Evolutionary conservation across 2,797 vertebrate genomes (phyloP), one percentile per base, ranked within the genome.

Genomic region (Saxicola maurus): DNA sequence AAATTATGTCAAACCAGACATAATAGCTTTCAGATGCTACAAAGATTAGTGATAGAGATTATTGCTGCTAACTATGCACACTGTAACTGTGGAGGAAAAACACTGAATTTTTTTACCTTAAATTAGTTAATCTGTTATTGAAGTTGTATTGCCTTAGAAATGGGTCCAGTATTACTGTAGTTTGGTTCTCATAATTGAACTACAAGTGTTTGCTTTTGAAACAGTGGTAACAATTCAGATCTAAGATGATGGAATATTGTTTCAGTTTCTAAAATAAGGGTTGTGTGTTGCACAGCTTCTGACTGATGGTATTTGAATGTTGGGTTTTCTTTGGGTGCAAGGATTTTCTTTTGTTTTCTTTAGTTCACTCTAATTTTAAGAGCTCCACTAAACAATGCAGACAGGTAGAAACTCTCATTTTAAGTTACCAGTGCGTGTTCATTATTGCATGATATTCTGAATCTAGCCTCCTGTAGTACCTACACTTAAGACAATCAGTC

Each of bases 261-360:
- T 83, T 60, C 30, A 51, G 7, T 80, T 89, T 90, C 25, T 59
- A 4, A 45, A 7, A 7, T 42, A 76, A 64, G 19, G 17, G 40
- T 80, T 42, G 14, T 37, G 28, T 62, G 8, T 59, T 66, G 13
- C 49, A 62, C 25, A 65, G 30, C 38, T 77, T 90, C 53, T 85
- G 53, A 61, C 42, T 60, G 68, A 38, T 21, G 10, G 8, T 65
- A 37, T 71, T 85, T 66, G 48, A 82, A 48, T 0, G 0, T 7
- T 60, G 13, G 0, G 1, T 2, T 4, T 28, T 69, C 38, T 64
- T 30, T 4, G 6, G 1, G 6, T 9, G 19, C 2, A 5, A 6
- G 1, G 3, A 30, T 30, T 51, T 28, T 16, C 25, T 46, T 33
- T 33, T 23, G 13, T 46, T 49, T 8, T 20, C 9, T 69, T 57